phyloP scores from a whole-genome alignment of 2,888 invertebrate genomes.

The Cryptocephalus primarius region DNA sequence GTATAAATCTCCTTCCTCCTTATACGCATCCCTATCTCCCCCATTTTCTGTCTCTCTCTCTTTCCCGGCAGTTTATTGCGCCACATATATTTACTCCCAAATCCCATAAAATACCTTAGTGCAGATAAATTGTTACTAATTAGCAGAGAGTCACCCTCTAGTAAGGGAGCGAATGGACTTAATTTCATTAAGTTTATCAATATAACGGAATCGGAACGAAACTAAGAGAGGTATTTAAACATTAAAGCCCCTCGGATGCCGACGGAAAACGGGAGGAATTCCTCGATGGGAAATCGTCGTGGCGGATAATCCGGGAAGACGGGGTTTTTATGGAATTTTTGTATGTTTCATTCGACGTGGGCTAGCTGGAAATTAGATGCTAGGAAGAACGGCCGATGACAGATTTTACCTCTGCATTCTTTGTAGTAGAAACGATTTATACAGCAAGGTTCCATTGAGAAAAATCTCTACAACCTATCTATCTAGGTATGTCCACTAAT shows the following conservation, averaged over 20 bases:
- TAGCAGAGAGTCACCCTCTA: constrained; percentile 7
- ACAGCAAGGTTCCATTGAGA: too few species aligned
- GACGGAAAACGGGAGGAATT: constrained; percentile 6
- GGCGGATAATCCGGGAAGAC: constrained; percentile 1
- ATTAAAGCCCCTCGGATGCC: constrained; percentile 13
- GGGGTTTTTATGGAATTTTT: too few species aligned
- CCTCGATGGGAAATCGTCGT: neutral
- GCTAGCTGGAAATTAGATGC: too few species aligned
- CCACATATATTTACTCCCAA: constrained; percentile 4
- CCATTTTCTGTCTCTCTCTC: neutral
- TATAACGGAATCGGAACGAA: constrained; percentile 20
- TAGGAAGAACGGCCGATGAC: too few species aligned
- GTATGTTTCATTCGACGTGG: too few species aligned
- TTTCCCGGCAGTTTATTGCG: constrained; percentile 2
- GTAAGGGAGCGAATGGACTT: constrained; percentile 12
- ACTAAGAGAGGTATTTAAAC: constrained; percentile 22
- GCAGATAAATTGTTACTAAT: constrained; percentile 18
- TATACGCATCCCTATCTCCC: neutral
- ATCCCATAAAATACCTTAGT: constrained; percentile 9
- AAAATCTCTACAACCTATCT: too few species aligned
- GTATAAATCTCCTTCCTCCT: too few species aligned
- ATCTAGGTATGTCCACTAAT: too few species aligned
- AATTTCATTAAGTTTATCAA: constrained; percentile 30
- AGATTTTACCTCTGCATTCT: too few species aligned
- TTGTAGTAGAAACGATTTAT: too few species aligned